A percentile compares a stretch with the other conserved stretches of the same genome.
Evolutionary conservation across 53 echinoderm and acorn worm species (phyloP).

Genomic region (Apostichopus leukothele): DNA sequence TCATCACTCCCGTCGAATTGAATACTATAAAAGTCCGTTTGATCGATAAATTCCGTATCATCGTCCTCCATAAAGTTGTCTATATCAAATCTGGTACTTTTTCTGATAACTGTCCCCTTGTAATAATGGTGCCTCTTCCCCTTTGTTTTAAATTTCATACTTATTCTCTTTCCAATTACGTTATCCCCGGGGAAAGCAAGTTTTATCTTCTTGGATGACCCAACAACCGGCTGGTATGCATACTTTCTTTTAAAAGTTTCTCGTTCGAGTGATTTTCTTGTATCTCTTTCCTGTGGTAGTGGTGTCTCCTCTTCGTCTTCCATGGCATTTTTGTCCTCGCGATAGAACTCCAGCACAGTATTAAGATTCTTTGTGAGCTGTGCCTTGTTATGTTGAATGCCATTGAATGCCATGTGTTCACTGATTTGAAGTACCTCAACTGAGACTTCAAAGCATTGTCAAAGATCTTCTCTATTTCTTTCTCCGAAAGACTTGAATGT

Average conservation of each 20-base stretch:
- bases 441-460: too few species aligned
- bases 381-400: constrained; percentile 17
- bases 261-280: background rate
- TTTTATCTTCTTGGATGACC: background rate
- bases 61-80: too few species aligned
- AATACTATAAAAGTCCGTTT: too few species aligned
- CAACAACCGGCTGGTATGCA: background rate
- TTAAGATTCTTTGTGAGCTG: constrained; percentile 32
- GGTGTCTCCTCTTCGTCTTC: constrained; percentile 15
- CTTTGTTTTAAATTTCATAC: too few species aligned
- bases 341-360: constrained; percentile 26
- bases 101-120: too few species aligned
- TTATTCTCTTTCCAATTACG: too few species aligned
- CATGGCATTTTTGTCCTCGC: background rate
- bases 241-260: constrained; percentile 19
- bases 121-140: too few species aligned
- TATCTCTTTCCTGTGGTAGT: constrained; percentile 5
- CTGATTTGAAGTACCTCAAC: background rate
- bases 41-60: too few species aligned
- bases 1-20: too few species aligned
- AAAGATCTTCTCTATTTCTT: too few species aligned
- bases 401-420: constrained; percentile 24
- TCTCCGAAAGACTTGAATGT: background rate
- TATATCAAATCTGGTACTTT: too few species aligned
- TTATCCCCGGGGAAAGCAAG: too few species aligned